phyloP scores from a whole-genome alignment of 2,113 vertebrate genomes.

The Stercorarius parasiticus region DNA sequence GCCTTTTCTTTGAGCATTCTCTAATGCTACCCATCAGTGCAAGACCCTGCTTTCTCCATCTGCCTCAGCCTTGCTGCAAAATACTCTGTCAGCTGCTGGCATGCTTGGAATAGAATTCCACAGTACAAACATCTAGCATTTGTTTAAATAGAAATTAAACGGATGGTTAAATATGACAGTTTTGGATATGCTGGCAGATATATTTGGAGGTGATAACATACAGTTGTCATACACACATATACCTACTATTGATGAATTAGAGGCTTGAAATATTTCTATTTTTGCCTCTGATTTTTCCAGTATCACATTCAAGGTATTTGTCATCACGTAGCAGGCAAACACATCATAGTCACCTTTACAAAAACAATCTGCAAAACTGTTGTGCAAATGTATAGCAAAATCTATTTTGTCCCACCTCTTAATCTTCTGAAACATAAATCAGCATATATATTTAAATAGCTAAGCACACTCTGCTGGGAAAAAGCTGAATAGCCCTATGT shows the following conservation, averaged over 20 bases:
- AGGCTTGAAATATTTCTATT: neutral
- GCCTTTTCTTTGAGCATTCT: neutral
- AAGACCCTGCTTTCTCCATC: neutral
- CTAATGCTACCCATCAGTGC: too few relatives aligned
- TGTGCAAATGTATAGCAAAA: neutral
- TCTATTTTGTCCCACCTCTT: neutral
- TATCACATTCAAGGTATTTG: neutral
- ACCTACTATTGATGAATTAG: neutral
- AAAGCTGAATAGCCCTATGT: neutral
- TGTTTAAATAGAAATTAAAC: neutral
- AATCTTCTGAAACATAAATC: neutral
- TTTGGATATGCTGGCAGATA: neutral
- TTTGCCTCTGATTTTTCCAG: neutral
- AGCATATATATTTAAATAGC: neutral
- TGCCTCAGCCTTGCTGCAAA: neutral
- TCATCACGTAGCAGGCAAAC: neutral
- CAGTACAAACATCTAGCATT: neutral
- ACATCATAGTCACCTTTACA: neutral
- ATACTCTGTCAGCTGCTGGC: neutral
- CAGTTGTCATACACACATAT: neutral
- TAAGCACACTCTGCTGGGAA: neutral
- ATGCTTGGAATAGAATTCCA: neutral
- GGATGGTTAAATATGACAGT: neutral
- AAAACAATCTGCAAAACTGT: neutral
- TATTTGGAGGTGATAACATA: neutral